Evolutionary conservation across 2,888 invertebrate species (phyloP).

Genomic region (Timema podura): DNA sequence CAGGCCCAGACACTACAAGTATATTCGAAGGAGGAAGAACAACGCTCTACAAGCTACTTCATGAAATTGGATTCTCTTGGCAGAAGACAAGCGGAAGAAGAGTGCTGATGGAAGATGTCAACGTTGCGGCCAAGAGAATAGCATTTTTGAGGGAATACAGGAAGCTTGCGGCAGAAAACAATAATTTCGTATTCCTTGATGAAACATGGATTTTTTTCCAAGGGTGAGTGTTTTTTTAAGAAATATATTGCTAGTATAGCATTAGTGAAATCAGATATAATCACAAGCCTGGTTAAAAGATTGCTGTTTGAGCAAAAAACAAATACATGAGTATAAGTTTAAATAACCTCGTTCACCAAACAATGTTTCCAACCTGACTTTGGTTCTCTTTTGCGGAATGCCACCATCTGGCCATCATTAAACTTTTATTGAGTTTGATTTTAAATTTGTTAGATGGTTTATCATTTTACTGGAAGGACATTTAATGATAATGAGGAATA

Average conservation of each 20-base stretch:
- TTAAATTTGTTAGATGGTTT: no score
- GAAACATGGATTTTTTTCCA: slow-evolving; percentile 10
- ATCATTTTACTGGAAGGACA: no score
- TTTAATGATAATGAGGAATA: no score
- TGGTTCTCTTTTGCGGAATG: no score
- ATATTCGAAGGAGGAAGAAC: background rate
- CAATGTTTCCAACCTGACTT: no score
- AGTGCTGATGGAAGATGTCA: background rate
- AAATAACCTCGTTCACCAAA: no score
- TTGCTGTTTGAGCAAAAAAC: no score
- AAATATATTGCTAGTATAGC: no score
- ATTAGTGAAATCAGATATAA: background rate
- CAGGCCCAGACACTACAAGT: background rate
- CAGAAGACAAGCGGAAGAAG: background rate
- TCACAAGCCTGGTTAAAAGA: background rate
- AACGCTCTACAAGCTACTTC: background rate
- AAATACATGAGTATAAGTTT: no score
- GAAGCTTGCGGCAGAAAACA: background rate
- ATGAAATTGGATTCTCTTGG: background rate
- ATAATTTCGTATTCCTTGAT: slow-evolving; percentile 4
- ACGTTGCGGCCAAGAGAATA: background rate
- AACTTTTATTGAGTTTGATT: no score
- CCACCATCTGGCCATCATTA: no score
- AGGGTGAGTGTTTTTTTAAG: background rate
- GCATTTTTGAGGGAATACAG: background rate